Percentiles rank a stretch among this genome's conserved stretches.
These are phyloP conservation scores for Orycteropus afer DNA, from an alignment of 2,113 vertebrate species.

Conservation along the genomic window DNA sequence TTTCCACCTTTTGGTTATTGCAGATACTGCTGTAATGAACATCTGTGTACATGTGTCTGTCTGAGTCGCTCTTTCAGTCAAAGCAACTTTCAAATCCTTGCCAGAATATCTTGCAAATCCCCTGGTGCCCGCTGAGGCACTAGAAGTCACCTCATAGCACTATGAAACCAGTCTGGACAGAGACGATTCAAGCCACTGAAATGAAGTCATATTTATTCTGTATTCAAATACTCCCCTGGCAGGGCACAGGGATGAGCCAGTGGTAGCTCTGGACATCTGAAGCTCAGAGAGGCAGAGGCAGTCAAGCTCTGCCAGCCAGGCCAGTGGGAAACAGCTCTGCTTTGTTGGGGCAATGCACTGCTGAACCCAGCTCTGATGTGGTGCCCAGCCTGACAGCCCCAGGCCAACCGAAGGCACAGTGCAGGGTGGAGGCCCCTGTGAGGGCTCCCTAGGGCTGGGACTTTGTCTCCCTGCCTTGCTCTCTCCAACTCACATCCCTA, in stretches of 20 bases:
- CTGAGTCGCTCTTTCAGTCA: not conserved
- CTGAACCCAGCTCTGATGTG: not conserved
- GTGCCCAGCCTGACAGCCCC: fast-evolving
- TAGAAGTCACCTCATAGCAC: not conserved
- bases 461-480: not conserved
- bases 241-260: not conserved
- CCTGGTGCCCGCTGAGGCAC: fast-evolving
- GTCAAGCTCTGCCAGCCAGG: not conserved
- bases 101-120: not conserved
- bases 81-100: not conserved
- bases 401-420: too few species aligned
- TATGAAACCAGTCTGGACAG: not conserved
- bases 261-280: not conserved
- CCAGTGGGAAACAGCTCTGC: not conserved
- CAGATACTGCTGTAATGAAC: not conserved
- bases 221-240: fast-evolving
- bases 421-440: not conserved
- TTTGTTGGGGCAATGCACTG: fast-evolving
- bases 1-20: not conserved
- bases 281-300: fast-evolving
- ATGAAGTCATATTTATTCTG: not conserved
- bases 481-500: not conserved
- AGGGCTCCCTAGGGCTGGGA: fast-evolving
- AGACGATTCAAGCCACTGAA: not conserved
- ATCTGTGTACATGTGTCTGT: not conserved